Evolutionary conservation across 2,797 vertebrate species (phyloP), one percentile per base, ranked within the genome.

Genomic region (Typhlichthys subterraneus): DNA sequence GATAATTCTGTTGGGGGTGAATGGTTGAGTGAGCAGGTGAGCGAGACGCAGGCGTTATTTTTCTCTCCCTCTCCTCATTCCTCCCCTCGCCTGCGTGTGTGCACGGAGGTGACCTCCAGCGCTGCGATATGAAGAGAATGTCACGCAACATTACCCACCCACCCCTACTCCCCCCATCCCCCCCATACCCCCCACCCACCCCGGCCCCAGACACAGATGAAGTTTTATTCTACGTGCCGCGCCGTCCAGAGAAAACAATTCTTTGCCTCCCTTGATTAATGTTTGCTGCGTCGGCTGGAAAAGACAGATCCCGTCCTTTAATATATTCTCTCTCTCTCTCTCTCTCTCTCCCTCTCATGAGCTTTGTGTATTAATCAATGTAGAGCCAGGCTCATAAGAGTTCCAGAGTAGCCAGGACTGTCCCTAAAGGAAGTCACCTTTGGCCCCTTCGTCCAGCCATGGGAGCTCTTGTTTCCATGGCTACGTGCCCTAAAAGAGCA

Each of bases 41-140:
- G 78, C 7, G 38, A 77, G 76, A 87, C 85, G 72, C 72, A 67
- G 70, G 68, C 15, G 62, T 72, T 79, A 48, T 82, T 75, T 74
- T 70, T 76, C 66, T 64, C 48, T 45, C 59, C 50, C 60, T 45
- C 11, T 46, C 45, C 63, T 31, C 49, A 31, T 38, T 14, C 63
- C 38, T 46, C 13, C 45, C n/a, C 31, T 12, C 7, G 10, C 13
- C 53, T 51, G 52, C 13, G 2, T 33, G 63, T 1, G 69, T 64
- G 77, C 78, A 17, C 53, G 58, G 76, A 86, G 87, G 83, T 90
- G 89, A 91, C 89, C 89, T 89, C 87, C 73, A 89, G 79, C 82
- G 76, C 57, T 49, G 63, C 47, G 72, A 86, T 88, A 89, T 90
- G 83, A 90, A 91, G 88, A 87, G 85, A 90, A 85, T 87, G 85